Conservation (phyloP, 2,797 vertebrate genomes). For the Loris lydekkerianus region DNA sequence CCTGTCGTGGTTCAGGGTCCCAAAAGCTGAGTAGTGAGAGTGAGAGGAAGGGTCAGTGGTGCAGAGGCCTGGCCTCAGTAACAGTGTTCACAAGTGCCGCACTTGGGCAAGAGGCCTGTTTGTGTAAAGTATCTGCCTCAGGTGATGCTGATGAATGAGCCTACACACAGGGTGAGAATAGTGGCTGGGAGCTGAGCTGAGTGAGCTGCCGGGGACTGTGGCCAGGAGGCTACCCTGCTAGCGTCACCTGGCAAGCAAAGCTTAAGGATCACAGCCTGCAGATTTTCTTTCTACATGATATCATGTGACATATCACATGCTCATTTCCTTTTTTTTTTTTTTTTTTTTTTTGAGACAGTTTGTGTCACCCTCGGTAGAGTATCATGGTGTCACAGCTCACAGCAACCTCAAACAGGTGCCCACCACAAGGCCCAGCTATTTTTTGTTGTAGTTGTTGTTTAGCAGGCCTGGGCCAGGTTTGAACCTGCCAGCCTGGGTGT, state of each 20-base stretch:
- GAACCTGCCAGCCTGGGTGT: too few relatives aligned
- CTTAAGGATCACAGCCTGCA: neutral
- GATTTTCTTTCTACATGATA: neutral
- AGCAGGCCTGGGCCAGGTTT: too few relatives aligned
- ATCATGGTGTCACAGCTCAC: too few relatives aligned
- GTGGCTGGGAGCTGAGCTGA: too few relatives aligned
- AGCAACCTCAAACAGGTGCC: too few relatives aligned
- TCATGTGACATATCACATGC: neutral
- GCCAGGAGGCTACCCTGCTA: neutral
- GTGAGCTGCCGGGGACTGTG: too few relatives aligned
- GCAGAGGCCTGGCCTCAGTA: neutral
- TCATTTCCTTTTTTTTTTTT: too few relatives aligned
- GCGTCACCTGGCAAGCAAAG: neutral
- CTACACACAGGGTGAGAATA: neutral
- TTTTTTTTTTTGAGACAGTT: too few relatives aligned
- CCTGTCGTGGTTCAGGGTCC: neutral
- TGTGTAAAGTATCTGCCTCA: neutral
- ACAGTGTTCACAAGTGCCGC: neutral
- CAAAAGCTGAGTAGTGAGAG: neutral
- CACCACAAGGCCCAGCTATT: too few relatives aligned
- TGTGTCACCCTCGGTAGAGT: too few relatives aligned
- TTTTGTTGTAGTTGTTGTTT: too few relatives aligned
- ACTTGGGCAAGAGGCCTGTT: neutral
- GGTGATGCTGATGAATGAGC: neutral
- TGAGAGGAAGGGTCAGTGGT: neutral